phyloP scores from a whole-genome alignment of 2,888 invertebrate species.

The Trichopria drosophilae region DNA sequence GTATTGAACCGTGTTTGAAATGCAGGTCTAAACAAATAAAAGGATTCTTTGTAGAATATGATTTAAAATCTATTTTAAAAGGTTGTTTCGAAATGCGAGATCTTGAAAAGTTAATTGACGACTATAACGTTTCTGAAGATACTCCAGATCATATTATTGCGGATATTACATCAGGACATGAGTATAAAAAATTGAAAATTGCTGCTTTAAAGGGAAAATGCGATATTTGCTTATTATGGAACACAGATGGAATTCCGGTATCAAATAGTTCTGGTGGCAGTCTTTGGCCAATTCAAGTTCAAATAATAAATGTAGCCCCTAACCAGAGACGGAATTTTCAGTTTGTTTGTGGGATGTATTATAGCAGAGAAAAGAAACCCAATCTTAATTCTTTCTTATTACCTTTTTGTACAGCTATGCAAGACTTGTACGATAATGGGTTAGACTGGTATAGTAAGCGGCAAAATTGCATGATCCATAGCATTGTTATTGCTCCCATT shows the following conservation, averaged over 20 bases:
- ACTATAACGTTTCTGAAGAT: background rate
- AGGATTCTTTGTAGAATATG: slow-evolving; percentile 19
- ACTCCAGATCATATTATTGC: background rate
- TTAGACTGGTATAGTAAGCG: slow-evolving; percentile 11
- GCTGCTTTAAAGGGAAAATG: slow-evolving; percentile 1
- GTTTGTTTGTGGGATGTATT: slow-evolving; percentile 17
- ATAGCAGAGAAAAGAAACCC: slow-evolving; percentile 11
- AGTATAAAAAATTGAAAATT: slow-evolving; percentile 12
- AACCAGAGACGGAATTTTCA: slow-evolving; percentile 10
- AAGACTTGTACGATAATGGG: too few relatives aligned
- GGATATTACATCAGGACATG: slow-evolving; percentile 8
- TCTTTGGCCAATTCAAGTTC: slow-evolving; percentile 21
- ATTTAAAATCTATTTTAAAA: slow-evolving; percentile 10
- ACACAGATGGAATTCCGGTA: slow-evolving; percentile 16
- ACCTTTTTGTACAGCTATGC: too few relatives aligned
- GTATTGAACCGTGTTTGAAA: background rate
- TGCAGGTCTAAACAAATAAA: slow-evolving; percentile 2
- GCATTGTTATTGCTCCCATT: slow-evolving; percentile 20
- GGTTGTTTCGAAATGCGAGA: slow-evolving; percentile 13
- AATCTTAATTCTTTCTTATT: slow-evolving; percentile 15
- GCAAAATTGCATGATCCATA: background rate
- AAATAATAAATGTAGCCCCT: slow-evolving; percentile 17
- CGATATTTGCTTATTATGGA: slow-evolving; percentile 20
- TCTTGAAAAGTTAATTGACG: slow-evolving; percentile 7
- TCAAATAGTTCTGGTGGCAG: slow-evolving; percentile 16